These are phyloP conservation scores for Halichoerus grypus DNA, from an alignment of 2,113 vertebrate species.

Conservation along the genomic window DNA sequence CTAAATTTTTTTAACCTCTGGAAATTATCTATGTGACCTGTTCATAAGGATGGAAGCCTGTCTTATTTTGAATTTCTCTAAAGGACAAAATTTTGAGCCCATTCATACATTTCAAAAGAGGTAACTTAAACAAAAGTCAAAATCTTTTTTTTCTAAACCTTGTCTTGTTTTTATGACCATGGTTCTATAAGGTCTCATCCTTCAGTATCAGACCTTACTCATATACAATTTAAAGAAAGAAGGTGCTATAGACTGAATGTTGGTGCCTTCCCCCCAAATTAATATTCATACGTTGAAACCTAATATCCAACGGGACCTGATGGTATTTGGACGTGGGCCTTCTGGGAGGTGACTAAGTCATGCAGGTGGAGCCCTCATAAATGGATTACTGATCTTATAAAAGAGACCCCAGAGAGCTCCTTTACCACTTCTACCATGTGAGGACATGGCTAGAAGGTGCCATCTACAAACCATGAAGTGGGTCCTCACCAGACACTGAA, in stretches of 20 bases:
- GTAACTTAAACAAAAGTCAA: neutral
- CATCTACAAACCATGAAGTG: neutral
- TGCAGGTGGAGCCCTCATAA: neutral
- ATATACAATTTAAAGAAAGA: neutral
- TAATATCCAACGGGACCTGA: neutral
- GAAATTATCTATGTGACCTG: neutral
- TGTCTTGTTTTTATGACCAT: neutral
- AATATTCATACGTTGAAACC: neutral
- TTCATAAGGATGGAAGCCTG: neutral
- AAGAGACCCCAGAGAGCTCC: neutral
- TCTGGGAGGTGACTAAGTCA: neutral
- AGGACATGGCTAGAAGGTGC: neutral
- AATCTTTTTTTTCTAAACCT: neutral
- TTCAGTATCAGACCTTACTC: conserved; percentile 13
- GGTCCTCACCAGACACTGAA: neutral
- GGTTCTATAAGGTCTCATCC: neutral
- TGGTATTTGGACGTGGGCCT: neutral
- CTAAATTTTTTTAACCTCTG: neutral
- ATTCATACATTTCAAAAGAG: neutral
- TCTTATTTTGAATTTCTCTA: neutral
- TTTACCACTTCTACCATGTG: neutral
- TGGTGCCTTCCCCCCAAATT: neutral
- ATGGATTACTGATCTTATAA: neutral
- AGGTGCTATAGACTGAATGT: neutral
- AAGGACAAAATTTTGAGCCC: neutral